Conservation (phyloP, 2,888 invertebrate genomes). For the Cotesia congregata region DNA sequence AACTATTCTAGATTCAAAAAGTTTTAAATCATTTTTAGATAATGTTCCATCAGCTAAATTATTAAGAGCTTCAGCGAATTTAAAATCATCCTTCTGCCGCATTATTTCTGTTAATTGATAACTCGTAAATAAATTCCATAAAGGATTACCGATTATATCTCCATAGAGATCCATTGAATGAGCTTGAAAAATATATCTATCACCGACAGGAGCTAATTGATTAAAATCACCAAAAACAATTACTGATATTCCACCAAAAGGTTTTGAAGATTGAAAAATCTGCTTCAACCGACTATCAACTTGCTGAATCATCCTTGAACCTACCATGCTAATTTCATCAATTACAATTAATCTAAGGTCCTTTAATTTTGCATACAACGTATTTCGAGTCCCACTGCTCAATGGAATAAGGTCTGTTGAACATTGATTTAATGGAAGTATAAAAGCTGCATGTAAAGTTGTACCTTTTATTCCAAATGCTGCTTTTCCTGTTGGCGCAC, state of each 20-base stretch:
- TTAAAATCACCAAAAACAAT: constrained; percentile 61
- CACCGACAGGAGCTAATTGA: constrained; percentile 59
- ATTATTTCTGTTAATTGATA: constrained; percentile 58
- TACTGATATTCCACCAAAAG: constrained; percentile 60
- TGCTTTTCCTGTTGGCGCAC: constrained; percentile 54
- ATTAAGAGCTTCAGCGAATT: constrained; percentile 54
- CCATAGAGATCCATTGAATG: constrained; percentile 21
- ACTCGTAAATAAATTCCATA: constrained; percentile 53
- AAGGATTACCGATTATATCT: constrained; percentile 37
- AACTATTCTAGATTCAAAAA: neutral
- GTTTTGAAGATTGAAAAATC: constrained; percentile 52
- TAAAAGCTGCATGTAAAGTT: constrained; percentile 52
- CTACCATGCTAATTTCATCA: constrained; percentile 63
- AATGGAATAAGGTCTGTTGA: neutral
- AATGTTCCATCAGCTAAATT: constrained; percentile 44
- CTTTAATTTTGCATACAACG: constrained; percentile 46
- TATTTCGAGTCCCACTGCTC: neutral
- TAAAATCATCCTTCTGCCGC: constrained; percentile 55
- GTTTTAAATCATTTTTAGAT: neutral
- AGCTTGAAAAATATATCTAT: constrained; percentile 48
- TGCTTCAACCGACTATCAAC: constrained; percentile 52
- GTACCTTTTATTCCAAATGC: constrained; percentile 52
- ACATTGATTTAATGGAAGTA: neutral
- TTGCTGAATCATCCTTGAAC: constrained; percentile 49
- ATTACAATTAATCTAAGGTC: constrained; percentile 56